Evolutionary conservation across 1,140 invertebrate genomes (phyloP).

Genomic region (Mizuhopecten yessoensis): DNA sequence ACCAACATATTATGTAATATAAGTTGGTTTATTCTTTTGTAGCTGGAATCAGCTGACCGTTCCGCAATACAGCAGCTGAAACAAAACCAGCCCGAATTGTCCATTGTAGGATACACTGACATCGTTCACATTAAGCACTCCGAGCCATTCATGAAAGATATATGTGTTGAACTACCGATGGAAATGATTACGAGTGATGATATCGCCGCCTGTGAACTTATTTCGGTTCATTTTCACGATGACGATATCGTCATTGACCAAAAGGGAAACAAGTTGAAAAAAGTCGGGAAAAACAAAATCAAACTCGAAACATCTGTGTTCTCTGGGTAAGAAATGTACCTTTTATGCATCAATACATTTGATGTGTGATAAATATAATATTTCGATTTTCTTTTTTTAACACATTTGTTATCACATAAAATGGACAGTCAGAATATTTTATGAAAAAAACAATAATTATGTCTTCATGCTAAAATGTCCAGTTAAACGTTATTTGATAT

Average conservation of each 20-base stretch:
- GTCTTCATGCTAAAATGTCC: too few relatives aligned
- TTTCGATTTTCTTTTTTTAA: too few relatives aligned
- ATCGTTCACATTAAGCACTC: not conserved
- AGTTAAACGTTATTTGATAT: too few relatives aligned
- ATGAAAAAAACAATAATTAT: too few relatives aligned
- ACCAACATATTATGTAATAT: too few relatives aligned
- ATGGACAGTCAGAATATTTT: too few relatives aligned
- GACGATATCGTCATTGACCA: not conserved
- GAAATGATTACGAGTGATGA: not conserved
- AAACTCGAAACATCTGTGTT: conserved; percentile 14
- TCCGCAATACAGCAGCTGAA: not conserved
- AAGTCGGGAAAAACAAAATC: not conserved
- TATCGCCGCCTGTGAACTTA: not conserved
- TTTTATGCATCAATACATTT: too few relatives aligned
- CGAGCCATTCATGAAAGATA: not conserved
- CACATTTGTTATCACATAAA: too few relatives aligned
- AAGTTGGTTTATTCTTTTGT: too few relatives aligned
- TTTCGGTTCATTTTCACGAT: not conserved
- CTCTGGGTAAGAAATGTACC: not conserved
- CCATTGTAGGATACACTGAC: not conserved
- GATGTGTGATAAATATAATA: too few relatives aligned
- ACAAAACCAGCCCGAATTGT: not conserved
- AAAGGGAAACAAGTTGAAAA: not conserved
- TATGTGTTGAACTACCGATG: not conserved
- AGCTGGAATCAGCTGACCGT: conserved; percentile 4